Evolutionary conservation across 2,888 invertebrate genomes (phyloP), one percentile per base, ranked within the genome.

Genomic region (Sarcophaga rosellei): DNA sequence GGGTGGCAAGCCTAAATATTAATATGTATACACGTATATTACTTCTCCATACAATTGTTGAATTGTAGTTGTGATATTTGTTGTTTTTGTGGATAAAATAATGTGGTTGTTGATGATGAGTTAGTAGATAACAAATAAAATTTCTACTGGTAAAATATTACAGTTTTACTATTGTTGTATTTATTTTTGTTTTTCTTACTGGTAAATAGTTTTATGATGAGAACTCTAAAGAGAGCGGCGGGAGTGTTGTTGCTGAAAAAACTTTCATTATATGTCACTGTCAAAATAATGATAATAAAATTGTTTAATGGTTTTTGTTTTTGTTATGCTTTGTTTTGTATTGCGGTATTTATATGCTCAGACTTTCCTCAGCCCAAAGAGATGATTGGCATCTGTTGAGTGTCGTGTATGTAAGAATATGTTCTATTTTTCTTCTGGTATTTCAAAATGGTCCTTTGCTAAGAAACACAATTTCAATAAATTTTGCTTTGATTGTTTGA

Each of bases 241-340:
- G n/a, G n/a, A 21, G 53, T 35, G 74, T 45, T 77, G 61, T 73
- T 72, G 17, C 47, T 23, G 53, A 53, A 53, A 63, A 74, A 86
- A 86, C 63, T 78, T 86, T 86, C 61, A 78, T 81, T 81, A 81
- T 86, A 84, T 84, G 86, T 86, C 86, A 86, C 84, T 86, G 86
- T 86, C 86, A 84, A 81, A 78, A 84, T 84, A 86, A 84, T 86
- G 86, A 84, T 86, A 84, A 84, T 86, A 86, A 86, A 86, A 86
- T 86, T 84, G 75, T 79, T 86, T 86, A 84, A 86, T 81, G 81
- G 17, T 53, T 53, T 15, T 53, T 53, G 12, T 53, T 53, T 53
- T 53, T 53, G 12, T 53, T 3, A 5, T 35, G 8, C 10, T 35
- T 35, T 35, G 35, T 35, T 35, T 35, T 35, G 35, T 35, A 35